Evolutionary conservation across 2,888 invertebrate genomes (phyloP).

Genomic region (Kryphioiulus occultus): DNA sequence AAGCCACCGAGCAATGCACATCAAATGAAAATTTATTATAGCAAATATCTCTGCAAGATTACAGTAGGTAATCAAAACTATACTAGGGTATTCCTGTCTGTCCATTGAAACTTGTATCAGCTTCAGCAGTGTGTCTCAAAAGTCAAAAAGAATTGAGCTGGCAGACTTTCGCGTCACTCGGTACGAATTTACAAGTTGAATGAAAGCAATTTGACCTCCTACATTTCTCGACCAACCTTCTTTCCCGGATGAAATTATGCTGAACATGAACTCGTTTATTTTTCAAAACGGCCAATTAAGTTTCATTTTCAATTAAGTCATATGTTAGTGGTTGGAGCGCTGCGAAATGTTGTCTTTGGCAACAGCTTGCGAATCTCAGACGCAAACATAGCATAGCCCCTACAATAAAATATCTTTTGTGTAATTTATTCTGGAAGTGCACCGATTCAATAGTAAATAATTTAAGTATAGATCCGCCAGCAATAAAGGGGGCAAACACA

Average conservation of each 20-base stretch:
- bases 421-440: conserved; percentile 4
- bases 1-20: background rate
- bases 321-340: background rate
- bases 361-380: conserved; percentile 32
- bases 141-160: background rate
- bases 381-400: background rate
- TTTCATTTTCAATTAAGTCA: conserved; percentile 19
- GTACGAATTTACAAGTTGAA: no score
- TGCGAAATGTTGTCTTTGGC: background rate
- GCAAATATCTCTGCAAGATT: background rate
- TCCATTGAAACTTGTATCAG: no score
- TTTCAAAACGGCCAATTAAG: conserved; percentile 3
- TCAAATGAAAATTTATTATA: background rate
- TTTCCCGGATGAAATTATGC: background rate
- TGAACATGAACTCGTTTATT: background rate
- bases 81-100: background rate
- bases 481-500: background rate
- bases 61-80: background rate
- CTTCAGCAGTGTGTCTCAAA: background rate
- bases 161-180: no score
- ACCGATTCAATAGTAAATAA: conserved; percentile 5
- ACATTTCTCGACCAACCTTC: background rate
- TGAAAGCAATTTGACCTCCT: background rate
- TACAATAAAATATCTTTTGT: conserved; percentile 10
- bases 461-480: background rate